phyloP scores from a whole-genome alignment of 1,140 invertebrate genomes.

The Glomeris maerens region DNA sequence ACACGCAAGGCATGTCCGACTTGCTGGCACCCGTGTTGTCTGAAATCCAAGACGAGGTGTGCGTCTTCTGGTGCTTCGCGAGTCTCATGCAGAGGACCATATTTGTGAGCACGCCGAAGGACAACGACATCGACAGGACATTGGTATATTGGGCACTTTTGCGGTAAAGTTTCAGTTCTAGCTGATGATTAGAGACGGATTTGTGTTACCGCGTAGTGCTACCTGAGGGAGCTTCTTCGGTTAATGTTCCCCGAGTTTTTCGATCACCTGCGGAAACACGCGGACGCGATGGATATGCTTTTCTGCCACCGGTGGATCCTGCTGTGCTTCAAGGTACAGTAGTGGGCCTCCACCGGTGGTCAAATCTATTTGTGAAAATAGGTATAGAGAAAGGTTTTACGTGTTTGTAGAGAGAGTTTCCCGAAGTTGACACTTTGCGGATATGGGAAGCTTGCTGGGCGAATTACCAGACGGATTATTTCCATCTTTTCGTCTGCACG shows the following conservation, averaged over 20 bases:
- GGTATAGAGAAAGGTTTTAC: background rate
- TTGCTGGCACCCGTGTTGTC: constrained; percentile 70
- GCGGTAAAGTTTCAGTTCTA: constrained; percentile 15
- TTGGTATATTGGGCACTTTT: constrained; percentile 37
- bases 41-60: constrained; percentile 73
- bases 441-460: constrained; percentile 95
- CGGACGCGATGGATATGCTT: constrained; percentile 71
- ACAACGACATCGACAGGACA: constrained; percentile 85
- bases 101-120: constrained; percentile 81
- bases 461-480: constrained; percentile 81
- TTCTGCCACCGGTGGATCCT: constrained; percentile 90
- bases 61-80: constrained; percentile 88
- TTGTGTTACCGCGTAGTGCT: constrained; percentile 44
- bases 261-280: constrained; percentile 60
- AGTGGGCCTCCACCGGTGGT: background rate
- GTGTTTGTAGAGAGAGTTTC: constrained; percentile 79
- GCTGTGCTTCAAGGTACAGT: constrained; percentile 45
- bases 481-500: constrained; percentile 78
- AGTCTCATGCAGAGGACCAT: constrained; percentile 77
- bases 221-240: constrained; percentile 67
- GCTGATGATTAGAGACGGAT: constrained; percentile 11
- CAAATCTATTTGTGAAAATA: background rate
- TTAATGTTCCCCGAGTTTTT: constrained; percentile 79
- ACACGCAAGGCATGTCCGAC: constrained; percentile 86
- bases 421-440: constrained; percentile 61